Evolutionary conservation across 2,797 vertebrate genomes (phyloP), one percentile per base, ranked within the genome.

Genomic region (Pangasius krempfi): DNA sequence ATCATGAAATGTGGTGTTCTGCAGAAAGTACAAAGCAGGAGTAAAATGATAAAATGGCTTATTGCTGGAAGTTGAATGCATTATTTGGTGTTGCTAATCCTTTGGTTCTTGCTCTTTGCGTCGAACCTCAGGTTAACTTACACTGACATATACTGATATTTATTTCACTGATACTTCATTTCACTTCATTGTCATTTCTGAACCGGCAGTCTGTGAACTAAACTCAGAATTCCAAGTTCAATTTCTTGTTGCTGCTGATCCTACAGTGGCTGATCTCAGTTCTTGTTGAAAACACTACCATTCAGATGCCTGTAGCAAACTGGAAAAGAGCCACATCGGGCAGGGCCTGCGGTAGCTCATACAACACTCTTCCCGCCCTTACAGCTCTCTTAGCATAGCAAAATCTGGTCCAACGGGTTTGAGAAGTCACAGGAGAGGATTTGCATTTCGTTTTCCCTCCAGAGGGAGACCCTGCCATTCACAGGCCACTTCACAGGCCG

Each of bases 341-440:
- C 87, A 86, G 91, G 75, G 76, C 73, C 9, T 40, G 25, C 37
- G 30, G 70, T 66, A 62, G 84, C 86, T 85, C 62, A 75, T 30
- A 13, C 78, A 27, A 4, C 62, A 73, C 54, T 81, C 73, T 14
- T 85, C 72, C 60, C 20, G 14, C 86, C 80, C n/a, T 84, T 90
- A 44, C 12, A 54, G 66, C 73, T 81, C 85, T 85, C 83, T 56
- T 82, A 85, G 33, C 89, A 86, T 58, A 37, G 60, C 47, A 54
- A 88, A 90, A 92, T 91, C 92, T 92, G 89, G 92, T 92, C 91
- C 27, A 86, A 90, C 93, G 72, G 91, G 93, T 93, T 93, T 90
- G 79, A 75, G 87, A 88, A 92, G 91, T 91, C 90, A 92, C 92
- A 90, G 90, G 92, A 92, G 92, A 89, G 90, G 89, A 92, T 94